Conservation (phyloP, 30 jellyfish, hydroid and myxozoan species). For the Cassiopea xamachana region DNA sequence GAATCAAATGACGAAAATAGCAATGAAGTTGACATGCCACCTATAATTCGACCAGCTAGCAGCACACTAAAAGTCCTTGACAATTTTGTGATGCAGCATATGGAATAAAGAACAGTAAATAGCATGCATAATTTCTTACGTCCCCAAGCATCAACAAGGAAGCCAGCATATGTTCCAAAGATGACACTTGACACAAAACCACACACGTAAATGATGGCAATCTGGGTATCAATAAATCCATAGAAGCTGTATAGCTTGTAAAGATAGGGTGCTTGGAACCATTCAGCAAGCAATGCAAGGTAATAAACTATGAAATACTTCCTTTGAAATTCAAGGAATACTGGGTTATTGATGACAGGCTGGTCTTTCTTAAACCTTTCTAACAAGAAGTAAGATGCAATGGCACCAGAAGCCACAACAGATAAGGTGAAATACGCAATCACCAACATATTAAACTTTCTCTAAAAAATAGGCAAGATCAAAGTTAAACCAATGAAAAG, state of each 20-base stretch:
- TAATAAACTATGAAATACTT: conserved; percentile 79
- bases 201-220: conserved; percentile 92
- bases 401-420: conserved; percentile 41
- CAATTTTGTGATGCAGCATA: conserved; percentile 85
- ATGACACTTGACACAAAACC: conserved; percentile 96
- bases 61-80: conserved; percentile 73
- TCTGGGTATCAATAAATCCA: conserved; percentile 95
- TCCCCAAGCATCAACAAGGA: conserved; percentile 89
- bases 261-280: conserved; percentile 99
- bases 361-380: conserved; percentile 37
- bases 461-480: not conserved
- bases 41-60: conserved; percentile 87
- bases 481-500: too few relatives aligned
- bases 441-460: conserved; percentile 61
- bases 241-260: conserved; percentile 84
- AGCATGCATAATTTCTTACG: conserved; percentile 87
- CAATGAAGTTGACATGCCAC: conserved; percentile 92
- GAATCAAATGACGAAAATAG: conserved; percentile 95
- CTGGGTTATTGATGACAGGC: conserved; percentile 82
- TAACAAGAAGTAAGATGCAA: conserved; percentile 42
- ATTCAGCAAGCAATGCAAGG: conserved; percentile 96
- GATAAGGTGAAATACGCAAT: conserved; percentile 78
- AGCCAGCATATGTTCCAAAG: conserved; percentile 93
- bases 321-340: conserved; percentile 80
- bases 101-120: conserved; percentile 85